These are phyloP conservation scores for Oryzias melastigma DNA, from an alignment of 2,113 vertebrate species.

Conservation along the genomic window DNA sequence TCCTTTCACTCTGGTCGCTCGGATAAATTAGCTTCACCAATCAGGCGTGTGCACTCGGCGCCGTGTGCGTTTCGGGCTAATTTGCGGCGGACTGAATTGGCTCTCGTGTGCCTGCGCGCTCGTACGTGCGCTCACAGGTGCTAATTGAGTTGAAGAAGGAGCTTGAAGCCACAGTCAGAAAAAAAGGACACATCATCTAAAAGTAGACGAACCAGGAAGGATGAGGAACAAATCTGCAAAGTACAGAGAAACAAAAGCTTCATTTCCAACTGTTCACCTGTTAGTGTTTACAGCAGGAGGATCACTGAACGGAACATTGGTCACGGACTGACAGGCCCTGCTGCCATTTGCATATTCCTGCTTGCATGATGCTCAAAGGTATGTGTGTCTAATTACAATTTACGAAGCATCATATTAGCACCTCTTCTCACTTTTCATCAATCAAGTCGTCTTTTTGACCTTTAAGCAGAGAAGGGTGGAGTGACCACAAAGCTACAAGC, in stretches of 20 bases:
- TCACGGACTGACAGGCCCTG: slow-evolving; percentile 35
- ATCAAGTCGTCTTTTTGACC: slow-evolving; percentile 7
- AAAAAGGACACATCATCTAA: slow-evolving; percentile 34
- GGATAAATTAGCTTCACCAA: slow-evolving; percentile 51
- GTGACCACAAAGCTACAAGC: slow-evolving; percentile 1
- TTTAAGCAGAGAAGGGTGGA: slow-evolving; percentile 2
- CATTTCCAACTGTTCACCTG: slow-evolving; percentile 33
- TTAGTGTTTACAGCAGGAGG: neutral
- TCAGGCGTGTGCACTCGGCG: slow-evolving; percentile 15
- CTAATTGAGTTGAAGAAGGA: slow-evolving; percentile 59
- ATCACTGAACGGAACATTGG: slow-evolving; percentile 35
- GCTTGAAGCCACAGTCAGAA: slow-evolving; percentile 22
- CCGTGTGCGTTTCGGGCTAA: slow-evolving; percentile 24
- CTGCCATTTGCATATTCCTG: slow-evolving; percentile 52
- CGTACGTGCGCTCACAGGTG: slow-evolving; percentile 2
- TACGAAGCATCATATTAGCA: slow-evolving; percentile 45
- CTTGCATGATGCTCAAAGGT: slow-evolving; percentile 48
- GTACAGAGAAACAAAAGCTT: slow-evolving; percentile 26
- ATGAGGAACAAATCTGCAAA: neutral
- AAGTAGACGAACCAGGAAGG: slow-evolving; percentile 6
- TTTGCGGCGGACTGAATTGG: slow-evolving; percentile 22
- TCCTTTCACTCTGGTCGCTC: slow-evolving; percentile 48
- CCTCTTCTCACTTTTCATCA: slow-evolving; percentile 1
- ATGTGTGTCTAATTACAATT: slow-evolving; percentile 47
- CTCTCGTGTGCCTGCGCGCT: slow-evolving; percentile 9